phyloP scores from a whole-genome alignment of 1,140 invertebrate species.

The Drosophila murphyi region DNA sequence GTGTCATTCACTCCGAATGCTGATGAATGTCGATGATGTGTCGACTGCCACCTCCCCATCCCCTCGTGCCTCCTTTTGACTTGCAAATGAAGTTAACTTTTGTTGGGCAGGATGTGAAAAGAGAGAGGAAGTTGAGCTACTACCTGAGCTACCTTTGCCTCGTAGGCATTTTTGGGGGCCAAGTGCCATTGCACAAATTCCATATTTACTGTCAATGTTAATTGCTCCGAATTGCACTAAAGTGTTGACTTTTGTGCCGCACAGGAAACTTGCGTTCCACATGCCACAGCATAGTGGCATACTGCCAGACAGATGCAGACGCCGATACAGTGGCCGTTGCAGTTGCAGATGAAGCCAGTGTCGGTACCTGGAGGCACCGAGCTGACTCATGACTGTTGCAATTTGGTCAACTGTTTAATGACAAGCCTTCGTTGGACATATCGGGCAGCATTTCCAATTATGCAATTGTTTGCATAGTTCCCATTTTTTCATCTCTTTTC shows the following conservation, averaged over 20 bases:
- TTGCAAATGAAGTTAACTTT: constrained; percentile 76
- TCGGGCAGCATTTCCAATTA: constrained; percentile 50
- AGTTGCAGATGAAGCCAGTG: neutral
- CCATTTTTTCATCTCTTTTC: neutral
- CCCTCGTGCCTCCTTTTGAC: constrained; percentile 7
- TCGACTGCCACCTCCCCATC: neutral
- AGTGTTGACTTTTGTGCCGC: constrained; percentile 75
- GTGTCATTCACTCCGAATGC: constrained; percentile 44
- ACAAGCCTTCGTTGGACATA: constrained; percentile 34
- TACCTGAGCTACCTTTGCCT: constrained; percentile 50
- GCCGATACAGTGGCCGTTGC: no score
- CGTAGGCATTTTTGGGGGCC: constrained; percentile 68
- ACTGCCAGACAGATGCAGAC: neutral
- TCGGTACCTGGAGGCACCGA: neutral
- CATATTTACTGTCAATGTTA: constrained; percentile 81
- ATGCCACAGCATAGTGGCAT: constrained; percentile 38
- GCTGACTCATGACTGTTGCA: constrained; percentile 22
- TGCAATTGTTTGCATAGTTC: constrained; percentile 40
- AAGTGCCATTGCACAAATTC: constrained; percentile 63
- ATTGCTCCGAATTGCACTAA: constrained; percentile 78
- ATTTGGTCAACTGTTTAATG: constrained; percentile 55
- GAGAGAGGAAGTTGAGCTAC: neutral
- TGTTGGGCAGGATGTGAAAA: constrained; percentile 55
- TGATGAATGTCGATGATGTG: constrained; percentile 57
- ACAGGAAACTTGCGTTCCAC: constrained; percentile 62